Percentiles rank a stretch among this genome's conserved stretches.
Evolutionary conservation across 2,113 vertebrate species (phyloP).

Genomic region (Chelonoidis abingdonii): DNA sequence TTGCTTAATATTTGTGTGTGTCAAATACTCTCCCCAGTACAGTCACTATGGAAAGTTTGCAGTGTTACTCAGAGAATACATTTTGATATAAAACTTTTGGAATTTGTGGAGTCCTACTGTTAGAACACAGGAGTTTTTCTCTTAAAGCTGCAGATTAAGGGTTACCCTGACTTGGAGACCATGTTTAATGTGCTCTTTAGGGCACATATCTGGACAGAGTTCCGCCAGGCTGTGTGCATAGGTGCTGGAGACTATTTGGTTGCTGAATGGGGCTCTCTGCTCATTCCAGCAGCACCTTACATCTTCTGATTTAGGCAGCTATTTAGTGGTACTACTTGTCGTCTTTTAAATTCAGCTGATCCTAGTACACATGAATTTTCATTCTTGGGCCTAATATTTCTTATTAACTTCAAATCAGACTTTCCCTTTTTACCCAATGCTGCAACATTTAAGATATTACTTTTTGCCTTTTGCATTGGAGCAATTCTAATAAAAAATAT

Average conservation of each 20-base stretch:
- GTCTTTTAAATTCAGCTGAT: not conserved
- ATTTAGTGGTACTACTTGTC: fast-evolving
- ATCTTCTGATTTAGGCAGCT: not conserved
- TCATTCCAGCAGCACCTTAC: fast-evolving
- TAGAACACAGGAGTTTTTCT: fast-evolving
- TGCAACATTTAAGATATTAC: not conserved
- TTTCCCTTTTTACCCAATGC: not conserved
- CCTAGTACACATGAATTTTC: not conserved
- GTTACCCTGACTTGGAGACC: not conserved
- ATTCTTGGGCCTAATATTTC: not conserved
- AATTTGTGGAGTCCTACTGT: not conserved
- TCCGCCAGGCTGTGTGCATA: fast-evolving
- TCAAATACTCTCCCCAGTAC: not conserved
- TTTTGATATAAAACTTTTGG: not conserved
- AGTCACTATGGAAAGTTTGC: fast-evolving
- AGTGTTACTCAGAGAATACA: fast-evolving
- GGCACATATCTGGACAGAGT: fast-evolving
- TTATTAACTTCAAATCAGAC: not conserved
- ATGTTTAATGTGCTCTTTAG: not conserved
- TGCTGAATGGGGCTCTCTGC: not conserved
- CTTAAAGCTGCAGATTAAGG: not conserved
- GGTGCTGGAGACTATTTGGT: not conserved
- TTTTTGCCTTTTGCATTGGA: not conserved
- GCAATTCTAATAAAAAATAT: not conserved
- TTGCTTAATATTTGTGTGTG: conserved; percentile 23